Base-by-base conservation (phyloP, 2,888 invertebrate species). In the Acrobasis suavella region DNA sequence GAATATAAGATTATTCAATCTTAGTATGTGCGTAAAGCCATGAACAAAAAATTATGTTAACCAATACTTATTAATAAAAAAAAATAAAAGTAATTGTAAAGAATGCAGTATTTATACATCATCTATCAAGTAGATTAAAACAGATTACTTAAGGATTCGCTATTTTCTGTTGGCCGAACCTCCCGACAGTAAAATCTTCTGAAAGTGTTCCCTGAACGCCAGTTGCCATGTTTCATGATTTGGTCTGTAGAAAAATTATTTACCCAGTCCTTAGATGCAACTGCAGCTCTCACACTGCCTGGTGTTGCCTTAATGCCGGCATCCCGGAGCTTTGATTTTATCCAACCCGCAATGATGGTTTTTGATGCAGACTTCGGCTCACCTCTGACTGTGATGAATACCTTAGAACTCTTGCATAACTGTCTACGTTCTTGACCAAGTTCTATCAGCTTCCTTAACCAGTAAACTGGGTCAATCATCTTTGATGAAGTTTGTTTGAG, bases 361-460 rank as follows among this genome's bases (percentile, higher is more conserved):
- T 12, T 16, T 10, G 52, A 32, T 17, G 52, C 52, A 9, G 52
- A 9, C 6, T 8, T 15, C 9, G 51, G 51, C 16, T 15, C 17
- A 9, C 51, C 51, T 17, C 51, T 51, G 9, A 16, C 51, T 9
- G 51, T 51, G 15, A 17, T 10, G 2, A 52, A 10, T 22, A 17
- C 1, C 10, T 22, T 52, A 7, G 52, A 16, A 22, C 22, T 52
- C 1, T 52, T 52, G 16, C 52, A 9, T 17, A 14, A 10, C 16
- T 17, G 9, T 3, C 52, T 16, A 10, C 52, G 52, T 16, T 52
- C 10, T 17, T 52, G 52, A 22, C 52, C 32, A 12, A 58, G 12
- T 5, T 46, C 15, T 37, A 62, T 56, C 5, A 50, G 39, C 15
- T 51, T 37, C 22, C 46, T 62, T 37, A 62, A 3, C 62, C 62